Conservation (phyloP, 1,140 invertebrate species). For the Lerema accius region DNA sequence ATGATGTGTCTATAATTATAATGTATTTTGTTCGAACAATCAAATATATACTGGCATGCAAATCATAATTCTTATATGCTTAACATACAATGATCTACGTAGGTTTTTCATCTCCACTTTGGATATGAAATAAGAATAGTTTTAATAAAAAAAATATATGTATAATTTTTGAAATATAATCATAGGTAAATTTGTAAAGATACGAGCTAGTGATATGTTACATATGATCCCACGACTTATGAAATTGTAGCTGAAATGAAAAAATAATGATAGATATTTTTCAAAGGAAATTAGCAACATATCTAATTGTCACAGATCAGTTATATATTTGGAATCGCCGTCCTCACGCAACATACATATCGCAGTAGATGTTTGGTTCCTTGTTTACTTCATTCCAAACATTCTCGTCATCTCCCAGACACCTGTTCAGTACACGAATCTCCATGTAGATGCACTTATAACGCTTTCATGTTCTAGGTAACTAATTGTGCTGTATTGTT, state of each 20-base stretch:
- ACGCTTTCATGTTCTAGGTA: background rate
- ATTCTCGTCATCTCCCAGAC: background rate
- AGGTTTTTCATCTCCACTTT: constrained; percentile 4
- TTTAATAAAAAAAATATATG: constrained; percentile 5
- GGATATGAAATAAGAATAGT: constrained; percentile 17
- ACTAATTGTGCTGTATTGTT: too few species aligned
- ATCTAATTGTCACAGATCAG: constrained; percentile 45
- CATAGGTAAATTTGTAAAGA: constrained; percentile 41
- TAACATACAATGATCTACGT: background rate
- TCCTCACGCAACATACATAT: constrained; percentile 74
- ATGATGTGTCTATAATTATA: background rate
- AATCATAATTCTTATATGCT: constrained; percentile 6
- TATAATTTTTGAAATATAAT: constrained; percentile 27
- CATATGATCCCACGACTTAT: constrained; percentile 38
- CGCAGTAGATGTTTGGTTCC: constrained; percentile 36
- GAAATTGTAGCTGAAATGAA: constrained; percentile 40
- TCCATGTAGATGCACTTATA: constrained; percentile 23
- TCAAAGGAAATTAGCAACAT: constrained; percentile 52
- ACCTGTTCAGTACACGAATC: constrained; percentile 17
- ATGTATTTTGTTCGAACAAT: constrained; percentile 16
- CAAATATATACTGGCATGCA: constrained; percentile 6
- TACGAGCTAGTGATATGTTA: constrained; percentile 34
- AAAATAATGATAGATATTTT: constrained; percentile 51
- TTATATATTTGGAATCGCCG: constrained; percentile 66
- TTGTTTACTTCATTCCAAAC: constrained; percentile 4